These are phyloP conservation scores for Oscheius sp. DNA, from an alignment of 2,888 invertebrate genomes.

Conservation along the genomic window DNA sequence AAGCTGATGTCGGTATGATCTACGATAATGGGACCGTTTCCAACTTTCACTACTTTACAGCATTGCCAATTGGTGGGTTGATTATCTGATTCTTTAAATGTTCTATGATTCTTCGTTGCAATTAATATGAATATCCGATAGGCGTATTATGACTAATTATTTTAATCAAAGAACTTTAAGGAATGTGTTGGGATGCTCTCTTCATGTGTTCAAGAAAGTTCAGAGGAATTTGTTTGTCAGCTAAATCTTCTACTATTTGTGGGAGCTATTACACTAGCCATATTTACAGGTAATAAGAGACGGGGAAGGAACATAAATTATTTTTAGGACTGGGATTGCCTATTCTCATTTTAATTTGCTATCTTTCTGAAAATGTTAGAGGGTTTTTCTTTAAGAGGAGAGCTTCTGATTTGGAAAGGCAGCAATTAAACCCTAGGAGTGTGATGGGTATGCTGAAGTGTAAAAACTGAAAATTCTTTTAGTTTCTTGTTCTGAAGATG, in stretches of 20 bases:
- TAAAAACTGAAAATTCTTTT: neutral
- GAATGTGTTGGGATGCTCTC: slow-evolving; percentile 17
- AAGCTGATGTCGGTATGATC: slow-evolving; percentile 16
- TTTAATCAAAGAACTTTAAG: neutral
- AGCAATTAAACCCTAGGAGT: slow-evolving; percentile 19
- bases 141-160: neutral
- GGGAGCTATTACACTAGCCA: slow-evolving; percentile 6
- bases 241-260: slow-evolving; percentile 9
- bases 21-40: slow-evolving; percentile 16
- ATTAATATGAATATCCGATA: neutral
- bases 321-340: slow-evolving; percentile 13
- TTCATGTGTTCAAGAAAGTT: neutral
- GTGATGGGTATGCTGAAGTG: neutral
- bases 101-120: neutral
- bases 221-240: slow-evolving; percentile 6
- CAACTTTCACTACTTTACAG: slow-evolving; percentile 6
- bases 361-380: slow-evolving; percentile 19
- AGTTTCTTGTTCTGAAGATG: slow-evolving; percentile 23
- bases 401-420: slow-evolving; percentile 6
- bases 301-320: neutral
- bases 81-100: neutral
- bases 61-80: slow-evolving; percentile 18
- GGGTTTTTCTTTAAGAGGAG: neutral
- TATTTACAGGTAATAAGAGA: slow-evolving; percentile 4
- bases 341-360: neutral